Percentiles rank a stretch among this genome's conserved stretches.
Evolutionary conservation across 1,140 invertebrate species (phyloP).

Genomic region (Batillaria attramentaria): DNA sequence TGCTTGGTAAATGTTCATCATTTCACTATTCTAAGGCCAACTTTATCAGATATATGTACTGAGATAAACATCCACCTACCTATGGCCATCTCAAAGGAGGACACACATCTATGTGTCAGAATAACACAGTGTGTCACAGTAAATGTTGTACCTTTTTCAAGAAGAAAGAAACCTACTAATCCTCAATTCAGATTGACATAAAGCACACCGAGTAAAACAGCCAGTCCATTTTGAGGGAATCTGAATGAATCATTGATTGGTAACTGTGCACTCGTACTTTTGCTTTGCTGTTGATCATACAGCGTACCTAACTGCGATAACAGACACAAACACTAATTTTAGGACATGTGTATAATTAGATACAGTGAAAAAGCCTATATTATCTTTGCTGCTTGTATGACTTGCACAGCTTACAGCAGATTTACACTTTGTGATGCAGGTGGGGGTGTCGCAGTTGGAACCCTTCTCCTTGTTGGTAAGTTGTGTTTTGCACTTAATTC

Average conservation of each 20-base stretch:
- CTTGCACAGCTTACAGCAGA: too few relatives aligned
- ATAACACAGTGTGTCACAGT: too few relatives aligned
- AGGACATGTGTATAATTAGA: not conserved
- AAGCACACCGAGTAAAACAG: not conserved
- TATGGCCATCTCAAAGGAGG: not conserved
- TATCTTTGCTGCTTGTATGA: not conserved
- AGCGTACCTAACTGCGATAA: not conserved
- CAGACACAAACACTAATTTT: not conserved
- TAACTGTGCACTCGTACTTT: not conserved
- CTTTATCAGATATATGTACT: not conserved
- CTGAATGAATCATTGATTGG: not conserved
- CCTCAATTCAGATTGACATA: not conserved
- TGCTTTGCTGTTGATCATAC: not conserved
- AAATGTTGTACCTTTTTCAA: too few relatives aligned
- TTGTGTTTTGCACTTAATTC: too few relatives aligned
- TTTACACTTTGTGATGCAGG: constrained; percentile 53
- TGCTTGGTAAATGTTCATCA: constrained; percentile 74
- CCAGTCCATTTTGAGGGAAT: not conserved
- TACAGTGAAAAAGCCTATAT: not conserved
- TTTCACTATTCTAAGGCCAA: not conserved
- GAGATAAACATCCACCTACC: not conserved
- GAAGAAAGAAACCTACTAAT: too few relatives aligned
- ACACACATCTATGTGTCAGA: not conserved
- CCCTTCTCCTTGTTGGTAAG: constrained; percentile 64
- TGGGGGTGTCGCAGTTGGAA: constrained; percentile 68